These are phyloP conservation scores for Azorinus chamasolen DNA, from an alignment of 2,888 invertebrate species.

Conservation along the genomic window DNA sequence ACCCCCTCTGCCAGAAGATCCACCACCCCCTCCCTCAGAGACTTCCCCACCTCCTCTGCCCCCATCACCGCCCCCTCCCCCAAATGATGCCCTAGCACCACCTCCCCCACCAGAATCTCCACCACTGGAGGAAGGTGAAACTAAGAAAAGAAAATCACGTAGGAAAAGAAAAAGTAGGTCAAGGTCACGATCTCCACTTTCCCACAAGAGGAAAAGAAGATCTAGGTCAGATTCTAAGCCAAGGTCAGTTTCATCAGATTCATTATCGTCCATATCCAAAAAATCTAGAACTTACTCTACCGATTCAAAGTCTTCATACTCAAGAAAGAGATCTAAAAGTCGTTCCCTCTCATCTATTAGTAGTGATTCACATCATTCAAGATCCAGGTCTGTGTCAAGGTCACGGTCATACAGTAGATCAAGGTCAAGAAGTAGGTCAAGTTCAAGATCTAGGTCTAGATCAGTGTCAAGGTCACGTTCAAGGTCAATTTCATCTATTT, in stretches of 20 bases:
- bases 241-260: slow-evolving; percentile 20
- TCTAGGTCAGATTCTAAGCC: slow-evolving; percentile 31
- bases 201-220: slow-evolving; percentile 23
- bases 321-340: slow-evolving; percentile 28
- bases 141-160: not conserved
- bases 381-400: slow-evolving; percentile 48
- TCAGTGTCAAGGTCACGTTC: slow-evolving; percentile 57
- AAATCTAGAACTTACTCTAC: slow-evolving; percentile 43
- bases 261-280: slow-evolving; percentile 32
- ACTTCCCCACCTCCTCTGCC: slow-evolving; percentile 57
- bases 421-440: slow-evolving; percentile 49
- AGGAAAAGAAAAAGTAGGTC: slow-evolving; percentile 40
- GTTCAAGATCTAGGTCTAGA: slow-evolving; percentile 51
- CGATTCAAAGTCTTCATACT: slow-evolving; percentile 28
- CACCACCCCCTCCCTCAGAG: slow-evolving; percentile 61
- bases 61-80: slow-evolving; percentile 52
- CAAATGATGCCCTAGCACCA: slow-evolving; percentile 12
- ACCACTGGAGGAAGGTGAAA: slow-evolving; percentile 7
- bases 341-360: slow-evolving; percentile 58
- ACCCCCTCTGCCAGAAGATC: slow-evolving; percentile 55
- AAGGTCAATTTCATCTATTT: slow-evolving; percentile 49
- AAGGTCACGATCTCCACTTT: slow-evolving; percentile 27
- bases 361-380: slow-evolving; percentile 58
- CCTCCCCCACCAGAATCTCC: slow-evolving; percentile 56
- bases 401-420: slow-evolving; percentile 39